Percentiles rank a stretch among this genome's conserved stretches.
Evolutionary conservation across 2,888 invertebrate genomes (phyloP).

Genomic region (Idaea dimidiata): DNA sequence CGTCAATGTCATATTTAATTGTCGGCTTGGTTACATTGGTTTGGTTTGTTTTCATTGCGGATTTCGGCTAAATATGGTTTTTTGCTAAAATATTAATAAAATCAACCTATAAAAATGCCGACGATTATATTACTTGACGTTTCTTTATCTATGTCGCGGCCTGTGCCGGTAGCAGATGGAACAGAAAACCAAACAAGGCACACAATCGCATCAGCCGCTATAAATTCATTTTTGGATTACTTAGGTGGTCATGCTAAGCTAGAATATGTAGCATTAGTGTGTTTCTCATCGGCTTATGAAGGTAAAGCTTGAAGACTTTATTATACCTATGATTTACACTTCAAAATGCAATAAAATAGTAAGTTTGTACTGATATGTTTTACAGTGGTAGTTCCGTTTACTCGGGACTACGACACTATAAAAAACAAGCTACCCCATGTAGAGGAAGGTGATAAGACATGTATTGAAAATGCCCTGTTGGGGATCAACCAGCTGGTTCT

Average conservation of each 20-base stretch:
- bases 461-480: slow-evolving; percentile 88
- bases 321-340: neutral
- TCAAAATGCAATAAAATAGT: neutral
- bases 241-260: slow-evolving; percentile 63
- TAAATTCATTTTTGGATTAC: slow-evolving; percentile 71
- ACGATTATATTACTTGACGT: slow-evolving; percentile 68
- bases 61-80: neutral
- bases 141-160: slow-evolving; percentile 71
- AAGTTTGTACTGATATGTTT: slow-evolving; percentile 13
- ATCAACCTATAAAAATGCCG: slow-evolving; percentile 52
- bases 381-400: slow-evolving; percentile 89
- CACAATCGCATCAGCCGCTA: slow-evolving; percentile 60
- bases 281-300: slow-evolving; percentile 69
- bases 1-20: neutral
- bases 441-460: slow-evolving; percentile 93
- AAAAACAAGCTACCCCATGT: slow-evolving; percentile 87
- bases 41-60: neutral
- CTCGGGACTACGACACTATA: slow-evolving; percentile 91
- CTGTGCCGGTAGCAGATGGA: slow-evolving; percentile 59
- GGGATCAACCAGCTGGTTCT: slow-evolving; percentile 90
- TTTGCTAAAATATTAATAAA: slow-evolving; percentile 2
- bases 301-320: slow-evolving; percentile 39
- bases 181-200: slow-evolving; percentile 64
- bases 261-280: slow-evolving; percentile 68
- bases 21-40: neutral